These are phyloP conservation scores for Notarius quadriscutis DNA, from an alignment of 2,113 vertebrate species.

Conservation along the genomic window DNA sequence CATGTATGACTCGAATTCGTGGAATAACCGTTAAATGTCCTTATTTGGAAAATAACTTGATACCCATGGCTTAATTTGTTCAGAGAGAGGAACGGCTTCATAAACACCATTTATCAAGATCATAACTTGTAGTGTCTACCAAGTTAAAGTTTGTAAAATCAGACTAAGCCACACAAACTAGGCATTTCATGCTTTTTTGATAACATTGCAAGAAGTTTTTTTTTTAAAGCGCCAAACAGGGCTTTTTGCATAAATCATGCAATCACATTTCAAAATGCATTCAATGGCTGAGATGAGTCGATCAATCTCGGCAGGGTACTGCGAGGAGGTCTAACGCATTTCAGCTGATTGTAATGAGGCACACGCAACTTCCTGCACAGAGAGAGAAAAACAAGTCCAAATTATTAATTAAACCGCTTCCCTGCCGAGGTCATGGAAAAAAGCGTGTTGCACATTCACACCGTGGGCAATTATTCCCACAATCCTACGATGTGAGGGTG, in stretches of 20 bases:
- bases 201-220: constrained; percentile 42
- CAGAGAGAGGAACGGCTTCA: constrained; percentile 10
- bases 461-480: constrained; percentile 67
- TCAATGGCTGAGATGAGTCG: constrained; percentile 57
- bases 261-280: constrained; percentile 75
- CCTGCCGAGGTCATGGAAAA: constrained; percentile 63
- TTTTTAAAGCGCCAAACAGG: constrained; percentile 61
- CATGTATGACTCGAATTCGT: no score
- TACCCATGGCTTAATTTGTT: neutral
- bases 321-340: constrained; percentile 67
- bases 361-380: constrained; percentile 68
- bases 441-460: constrained; percentile 52
- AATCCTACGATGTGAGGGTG: constrained; percentile 57
- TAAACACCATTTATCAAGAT: constrained; percentile 22
- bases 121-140: neutral
- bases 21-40: neutral
- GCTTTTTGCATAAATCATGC: constrained; percentile 79
- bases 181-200: constrained; percentile 56
- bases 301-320: constrained; percentile 38
- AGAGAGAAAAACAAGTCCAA: constrained; percentile 71
- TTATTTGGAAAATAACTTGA: constrained; percentile 1
- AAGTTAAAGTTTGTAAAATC: constrained; percentile 58
- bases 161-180: constrained; percentile 58
- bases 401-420: constrained; percentile 72
- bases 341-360: constrained; percentile 75